Base-by-base conservation (phyloP, 2,797 vertebrate species). In the Telmatherina bonti region DNA sequence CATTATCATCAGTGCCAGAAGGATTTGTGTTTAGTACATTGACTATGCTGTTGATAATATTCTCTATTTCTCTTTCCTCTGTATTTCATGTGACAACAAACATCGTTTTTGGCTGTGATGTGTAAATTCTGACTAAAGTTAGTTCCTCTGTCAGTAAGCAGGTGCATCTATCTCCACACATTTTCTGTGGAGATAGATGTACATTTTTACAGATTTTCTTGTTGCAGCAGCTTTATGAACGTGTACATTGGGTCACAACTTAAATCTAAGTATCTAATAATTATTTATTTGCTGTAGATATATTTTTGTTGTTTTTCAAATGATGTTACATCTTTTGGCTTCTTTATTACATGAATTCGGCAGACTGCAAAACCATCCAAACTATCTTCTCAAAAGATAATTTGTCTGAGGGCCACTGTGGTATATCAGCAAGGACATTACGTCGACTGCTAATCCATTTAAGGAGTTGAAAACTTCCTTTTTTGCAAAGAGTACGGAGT, bases 111-210 rank as follows among this genome's bases (percentile, higher is more conserved):
- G 41, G 16, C 41, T 45, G 16, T 4, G 36, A 20, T 20, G 18
- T 51, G 10, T 24, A 51, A 51, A 26, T 13, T 24, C 24, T 1
- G 10, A 22, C 47, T n/a, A n/a, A n/a, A 49, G 9, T 22, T 18
- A 98, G 72, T 91, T 98, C 1, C 98, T 96, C 67, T 97, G 96
- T 82, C 96, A 97, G 81, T 96, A 97, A 96, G 96, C 98, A 72
- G 20, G 35, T 41, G 41, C 20, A 22, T 31, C 7, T 7, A 12
- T 56, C 12, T 65, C 16, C 45, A 41, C n/a, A 26, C 27, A 31
- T n/a, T n/a, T n/a, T n/a, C n/a, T n/a, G n/a, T n/a, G n/a, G n/a
- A n/a, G n/a, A n/a, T n/a, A n/a, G n/a, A n/a, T n/a, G n/a, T n/a
- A n/a, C n/a, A n/a, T n/a, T n/a, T n/a, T n/a, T n/a, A n/a, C n/a